Percentiles rank a stretch among this genome's conserved stretches.
Conservation (phyloP, 92 coral and sea anemone species). For the Bergia puertoricense region DNA sequence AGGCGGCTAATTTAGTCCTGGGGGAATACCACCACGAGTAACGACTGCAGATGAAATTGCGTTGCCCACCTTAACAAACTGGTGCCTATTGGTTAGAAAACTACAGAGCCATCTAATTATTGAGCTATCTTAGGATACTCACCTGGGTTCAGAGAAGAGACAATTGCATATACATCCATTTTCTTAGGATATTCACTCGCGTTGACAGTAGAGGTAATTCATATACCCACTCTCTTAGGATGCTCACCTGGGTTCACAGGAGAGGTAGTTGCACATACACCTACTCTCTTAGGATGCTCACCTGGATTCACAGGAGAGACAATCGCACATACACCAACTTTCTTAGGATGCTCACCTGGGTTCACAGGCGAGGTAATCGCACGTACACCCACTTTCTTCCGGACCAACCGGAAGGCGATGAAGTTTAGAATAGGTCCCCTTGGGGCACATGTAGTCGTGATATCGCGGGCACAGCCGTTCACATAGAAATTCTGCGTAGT, state of each 20-base stretch:
- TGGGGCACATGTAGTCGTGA: constrained; percentile 22
- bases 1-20: too few relatives aligned
- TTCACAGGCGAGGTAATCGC: constrained; percentile 5
- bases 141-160: neutral
- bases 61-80: too few relatives aligned
- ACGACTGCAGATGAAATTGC: too few relatives aligned
- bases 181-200: neutral
- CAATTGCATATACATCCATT: neutral
- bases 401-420: constrained; percentile 29
- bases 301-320: constrained; percentile 4
- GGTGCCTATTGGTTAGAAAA: too few relatives aligned
- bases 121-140: neutral
- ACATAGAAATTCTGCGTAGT: constrained; percentile 33
- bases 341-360: neutral
- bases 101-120: too few relatives aligned
- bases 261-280: constrained; percentile 4
- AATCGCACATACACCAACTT: constrained; percentile 19
- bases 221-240: constrained; percentile 13
- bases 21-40: too few relatives aligned
- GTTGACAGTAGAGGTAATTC: neutral
- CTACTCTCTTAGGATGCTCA: constrained; percentile 5
- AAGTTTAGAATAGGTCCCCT: constrained; percentile 4
- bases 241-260: constrained; percentile 4
- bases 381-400: constrained; percentile 19
- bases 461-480: constrained; percentile 27